Conservation (phyloP, 2,113 vertebrate genomes). For the Athene noctua region DNA sequence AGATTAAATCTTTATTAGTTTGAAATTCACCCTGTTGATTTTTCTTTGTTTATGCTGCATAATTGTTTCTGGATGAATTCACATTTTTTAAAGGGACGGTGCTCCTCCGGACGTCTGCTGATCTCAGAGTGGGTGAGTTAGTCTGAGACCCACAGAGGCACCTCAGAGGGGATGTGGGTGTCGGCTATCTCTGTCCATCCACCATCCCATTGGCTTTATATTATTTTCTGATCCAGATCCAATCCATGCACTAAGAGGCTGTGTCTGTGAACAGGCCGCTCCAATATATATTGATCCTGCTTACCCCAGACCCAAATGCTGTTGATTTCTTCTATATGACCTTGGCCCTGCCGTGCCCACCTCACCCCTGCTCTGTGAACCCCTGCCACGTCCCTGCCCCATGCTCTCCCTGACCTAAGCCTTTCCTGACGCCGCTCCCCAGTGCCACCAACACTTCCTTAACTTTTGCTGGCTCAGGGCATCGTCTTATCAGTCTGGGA, state of each 20-base stretch:
- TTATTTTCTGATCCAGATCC: not conserved
- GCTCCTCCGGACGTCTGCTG: accelerated
- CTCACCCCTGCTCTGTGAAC: not conserved
- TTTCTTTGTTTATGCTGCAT: constrained; percentile 7
- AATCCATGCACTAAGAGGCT: not conserved
- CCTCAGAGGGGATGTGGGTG: not conserved
- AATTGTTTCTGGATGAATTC: not conserved
- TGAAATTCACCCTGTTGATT: constrained; percentile 18
- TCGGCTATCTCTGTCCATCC: not conserved
- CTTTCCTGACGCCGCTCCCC: not conserved
- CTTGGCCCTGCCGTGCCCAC: accelerated
- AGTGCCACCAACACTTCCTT: not conserved
- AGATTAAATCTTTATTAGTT: constrained; percentile 49
- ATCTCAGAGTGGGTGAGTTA: not conserved
- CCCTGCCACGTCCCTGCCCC: not conserved
- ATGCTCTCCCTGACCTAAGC: not conserved
- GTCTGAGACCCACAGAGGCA: not conserved
- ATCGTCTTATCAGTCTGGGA: not conserved
- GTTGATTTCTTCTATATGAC: not conserved
- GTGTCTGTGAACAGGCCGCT: not conserved
- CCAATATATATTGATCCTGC: not conserved
- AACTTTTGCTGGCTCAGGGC: constrained; percentile 46
- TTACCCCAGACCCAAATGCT: not conserved
- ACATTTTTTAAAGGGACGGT: not conserved
- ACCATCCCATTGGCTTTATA: not conserved